A percentile compares a stretch with the other conserved stretches of the same genome.
phyloP scores from a whole-genome alignment of 2,113 vertebrate species.

The Toxotes jaculatrix region DNA sequence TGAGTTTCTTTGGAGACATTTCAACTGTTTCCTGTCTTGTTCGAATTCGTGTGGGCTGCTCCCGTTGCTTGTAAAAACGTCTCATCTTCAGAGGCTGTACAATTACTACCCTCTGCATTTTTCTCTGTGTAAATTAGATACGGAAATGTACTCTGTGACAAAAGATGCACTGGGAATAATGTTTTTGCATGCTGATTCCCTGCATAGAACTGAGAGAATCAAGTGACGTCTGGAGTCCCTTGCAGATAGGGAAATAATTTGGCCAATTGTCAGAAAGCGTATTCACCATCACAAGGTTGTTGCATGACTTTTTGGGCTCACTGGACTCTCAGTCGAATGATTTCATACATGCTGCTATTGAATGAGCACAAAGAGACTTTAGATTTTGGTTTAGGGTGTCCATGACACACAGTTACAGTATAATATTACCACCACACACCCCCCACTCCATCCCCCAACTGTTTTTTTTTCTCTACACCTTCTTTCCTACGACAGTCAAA shows the following conservation, averaged over 20 bases:
- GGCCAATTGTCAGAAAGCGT: slow-evolving; percentile 12
- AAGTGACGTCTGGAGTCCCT: slow-evolving; percentile 41
- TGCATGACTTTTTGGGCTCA: slow-evolving; percentile 64
- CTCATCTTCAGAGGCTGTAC: slow-evolving; percentile 30
- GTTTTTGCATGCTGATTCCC: slow-evolving; percentile 58
- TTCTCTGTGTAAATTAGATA: slow-evolving; percentile 34
- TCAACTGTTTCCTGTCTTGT: slow-evolving; percentile 52
- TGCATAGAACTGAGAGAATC: slow-evolving; percentile 58
- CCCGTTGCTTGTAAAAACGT: slow-evolving; percentile 42
- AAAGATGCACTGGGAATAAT: slow-evolving; percentile 34
- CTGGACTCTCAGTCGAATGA: slow-evolving; percentile 65
- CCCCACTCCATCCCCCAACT: slow-evolving; percentile 6
- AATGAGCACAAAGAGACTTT: slow-evolving; percentile 77
- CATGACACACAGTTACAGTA: slow-evolving; percentile 41
- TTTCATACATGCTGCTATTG: slow-evolving; percentile 73
- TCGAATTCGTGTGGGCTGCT: slow-evolving; percentile 28
- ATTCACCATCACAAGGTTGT: slow-evolving; percentile 48
- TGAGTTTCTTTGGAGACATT: neutral
- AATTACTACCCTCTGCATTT: slow-evolving; percentile 18
- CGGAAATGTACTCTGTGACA: slow-evolving; percentile 38
- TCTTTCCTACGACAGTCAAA: slow-evolving; percentile 55
- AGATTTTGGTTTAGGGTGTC: slow-evolving; percentile 53
- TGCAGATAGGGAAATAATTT: slow-evolving; percentile 36
- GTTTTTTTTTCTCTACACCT: neutral
- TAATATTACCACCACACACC: slow-evolving; percentile 24